phyloP scores from a whole-genome alignment of 2,888 invertebrate genomes.

The Emmelina monodactyla region DNA sequence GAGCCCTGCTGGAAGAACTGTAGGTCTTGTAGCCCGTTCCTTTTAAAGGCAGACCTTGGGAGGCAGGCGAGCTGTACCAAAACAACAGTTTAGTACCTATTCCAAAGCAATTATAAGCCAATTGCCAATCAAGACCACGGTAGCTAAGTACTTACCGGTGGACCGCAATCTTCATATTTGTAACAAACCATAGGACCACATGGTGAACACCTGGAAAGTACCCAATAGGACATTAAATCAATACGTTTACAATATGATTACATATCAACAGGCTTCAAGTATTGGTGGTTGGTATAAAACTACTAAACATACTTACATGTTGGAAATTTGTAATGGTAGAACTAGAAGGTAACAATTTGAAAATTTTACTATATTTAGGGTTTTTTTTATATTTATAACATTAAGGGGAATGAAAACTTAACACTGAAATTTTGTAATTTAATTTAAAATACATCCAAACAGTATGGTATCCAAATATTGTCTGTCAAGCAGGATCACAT shows the following conservation, averaged over 20 bases:
- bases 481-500: no score
- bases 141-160: conserved; percentile 42
- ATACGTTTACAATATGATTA: background rate
- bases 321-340: conserved; percentile 8
- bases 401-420: conserved; percentile 12
- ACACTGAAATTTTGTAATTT: conserved; percentile 27
- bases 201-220: conserved; percentile 50
- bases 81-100: conserved; percentile 10
- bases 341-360: conserved; percentile 13
- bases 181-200: conserved; percentile 60
- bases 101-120: conserved; percentile 14
- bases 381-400: conserved; percentile 11
- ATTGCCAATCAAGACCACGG: no score
- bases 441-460: conserved; percentile 26
- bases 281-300: background rate
- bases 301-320: conserved; percentile 21
- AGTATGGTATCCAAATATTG: conserved; percentile 24
- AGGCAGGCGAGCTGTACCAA: conserved; percentile 51
- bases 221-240: no score
- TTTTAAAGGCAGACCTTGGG: conserved; percentile 60
- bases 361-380: conserved; percentile 2
- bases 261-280: background rate
- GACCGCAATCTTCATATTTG: conserved; percentile 61
- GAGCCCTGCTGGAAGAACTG: conserved; percentile 61
- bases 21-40: conserved; percentile 58